Conservation (phyloP, 2,888 invertebrate genomes). For the Fragum whitleyi region DNA sequence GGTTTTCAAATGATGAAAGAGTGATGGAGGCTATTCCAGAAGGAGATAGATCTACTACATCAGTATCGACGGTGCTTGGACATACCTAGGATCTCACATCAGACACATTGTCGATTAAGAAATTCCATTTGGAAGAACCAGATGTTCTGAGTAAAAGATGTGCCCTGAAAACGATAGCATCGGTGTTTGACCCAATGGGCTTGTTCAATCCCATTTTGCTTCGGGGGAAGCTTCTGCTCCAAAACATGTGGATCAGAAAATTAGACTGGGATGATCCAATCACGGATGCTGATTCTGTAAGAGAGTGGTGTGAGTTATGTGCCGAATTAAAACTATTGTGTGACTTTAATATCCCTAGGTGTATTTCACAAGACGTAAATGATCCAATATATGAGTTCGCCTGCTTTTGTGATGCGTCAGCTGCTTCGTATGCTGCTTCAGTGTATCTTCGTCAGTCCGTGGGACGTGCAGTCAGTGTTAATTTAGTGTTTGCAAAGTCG, state of each 20-base stretch:
- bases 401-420: slow-evolving; percentile 11
- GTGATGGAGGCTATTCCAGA: slow-evolving; percentile 13
- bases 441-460: slow-evolving; percentile 1
- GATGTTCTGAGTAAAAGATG: slow-evolving; percentile 23
- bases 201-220: slow-evolving; percentile 17
- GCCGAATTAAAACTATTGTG: not conserved
- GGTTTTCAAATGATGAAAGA: slow-evolving; percentile 24
- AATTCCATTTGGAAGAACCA: too few species aligned
- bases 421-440: not conserved
- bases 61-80: slow-evolving; percentile 29
- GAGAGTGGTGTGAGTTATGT: not conserved
- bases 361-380: slow-evolving; percentile 2
- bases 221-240: slow-evolving; percentile 26
- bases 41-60: not conserved
- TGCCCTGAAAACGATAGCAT: slow-evolving; percentile 17
- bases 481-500: slow-evolving; percentile 6
- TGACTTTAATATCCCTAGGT: not conserved
- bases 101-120: slow-evolving; percentile 20
- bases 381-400: not conserved
- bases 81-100: slow-evolving; percentile 28
- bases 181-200: slow-evolving; percentile 33
- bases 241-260: slow-evolving; percentile 30
- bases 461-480: not conserved
- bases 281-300: not conserved
- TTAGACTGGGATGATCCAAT: slow-evolving; percentile 31